Evolutionary conservation across 2,113 vertebrate species (phyloP).

Genomic region (Dolichallabes microphthalmus): DNA sequence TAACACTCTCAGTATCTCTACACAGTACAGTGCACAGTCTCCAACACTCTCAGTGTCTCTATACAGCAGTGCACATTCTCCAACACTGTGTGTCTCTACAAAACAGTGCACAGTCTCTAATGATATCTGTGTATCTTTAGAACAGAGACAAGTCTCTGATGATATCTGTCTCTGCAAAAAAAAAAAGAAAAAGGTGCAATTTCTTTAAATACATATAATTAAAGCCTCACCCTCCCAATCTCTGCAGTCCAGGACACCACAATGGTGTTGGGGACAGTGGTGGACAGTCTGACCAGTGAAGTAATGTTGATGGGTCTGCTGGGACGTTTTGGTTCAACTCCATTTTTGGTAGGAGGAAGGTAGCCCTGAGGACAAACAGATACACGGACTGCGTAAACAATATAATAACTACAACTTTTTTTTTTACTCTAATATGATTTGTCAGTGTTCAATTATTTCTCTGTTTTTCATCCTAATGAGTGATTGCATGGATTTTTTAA

Average conservation of each 20-base stretch:
- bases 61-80: not conserved
- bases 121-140: not conserved
- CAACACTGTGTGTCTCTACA: not conserved
- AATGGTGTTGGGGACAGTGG: conserved; percentile 96
- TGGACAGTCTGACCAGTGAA: conserved; percentile 93
- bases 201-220: not conserved
- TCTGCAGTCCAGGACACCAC: conserved; percentile 97
- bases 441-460: not conserved
- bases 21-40: not conserved
- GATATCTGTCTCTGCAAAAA: not conserved
- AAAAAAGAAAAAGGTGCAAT: not conserved
- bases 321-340: conserved; percentile 98
- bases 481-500: not conserved
- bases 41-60: not conserved
- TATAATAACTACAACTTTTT: not conserved
- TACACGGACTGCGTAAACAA: not conserved
- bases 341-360: conserved; percentile 99
- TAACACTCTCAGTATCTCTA: not conserved
- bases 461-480: not conserved
- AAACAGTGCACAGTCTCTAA: not conserved
- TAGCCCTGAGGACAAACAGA: conserved; percentile 79
- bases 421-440: not conserved
- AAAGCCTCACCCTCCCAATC: conserved; percentile 86
- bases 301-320: conserved; percentile 99
- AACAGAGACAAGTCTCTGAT: not conserved